Conservation (phyloP, 2,888 invertebrate genomes). For the Orthosia gracilis region DNA sequence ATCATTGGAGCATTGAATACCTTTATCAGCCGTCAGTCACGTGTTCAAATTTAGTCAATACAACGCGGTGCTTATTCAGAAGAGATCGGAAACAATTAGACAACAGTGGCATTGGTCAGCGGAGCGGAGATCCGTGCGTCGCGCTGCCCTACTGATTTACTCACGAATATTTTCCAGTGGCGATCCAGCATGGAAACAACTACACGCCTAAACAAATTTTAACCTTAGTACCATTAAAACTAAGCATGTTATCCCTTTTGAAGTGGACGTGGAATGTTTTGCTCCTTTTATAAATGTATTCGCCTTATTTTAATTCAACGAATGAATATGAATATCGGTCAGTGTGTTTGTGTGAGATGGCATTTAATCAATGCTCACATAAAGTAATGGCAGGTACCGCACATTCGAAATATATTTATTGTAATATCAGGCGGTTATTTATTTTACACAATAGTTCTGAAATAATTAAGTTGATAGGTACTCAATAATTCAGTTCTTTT, state of each 20-base stretch:
- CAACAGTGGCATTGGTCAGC: constrained; percentile 88
- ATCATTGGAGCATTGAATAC: constrained; percentile 75
- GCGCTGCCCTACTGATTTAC: constrained; percentile 84
- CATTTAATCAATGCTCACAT: constrained; percentile 47
- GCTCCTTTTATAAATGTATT: constrained; percentile 53
- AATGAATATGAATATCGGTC: constrained; percentile 62
- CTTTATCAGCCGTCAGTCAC: constrained; percentile 82
- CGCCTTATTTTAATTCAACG: constrained; percentile 60
- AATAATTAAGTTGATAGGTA: not conserved
- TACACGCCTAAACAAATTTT: constrained; percentile 51
- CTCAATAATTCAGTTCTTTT: not conserved
- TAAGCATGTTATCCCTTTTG: constrained; percentile 23
- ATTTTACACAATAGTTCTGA: constrained; percentile 5
- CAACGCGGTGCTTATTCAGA: constrained; percentile 85
- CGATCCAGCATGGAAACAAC: constrained; percentile 67
- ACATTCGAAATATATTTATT: constrained; percentile 22
- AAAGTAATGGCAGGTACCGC: constrained; percentile 20
- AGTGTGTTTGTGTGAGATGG: constrained; percentile 59
- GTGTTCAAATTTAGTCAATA: constrained; percentile 88
- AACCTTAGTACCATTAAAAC: constrained; percentile 42
- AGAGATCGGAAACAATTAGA: constrained; percentile 91
- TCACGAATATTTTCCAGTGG: constrained; percentile 78
- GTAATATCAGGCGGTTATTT: constrained; percentile 14
- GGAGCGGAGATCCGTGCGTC: constrained; percentile 88
- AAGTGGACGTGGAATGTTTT: constrained; percentile 24